Evolutionary conservation across 2,113 vertebrate species (phyloP).

Genomic region (Engystomops pustulosus): DNA sequence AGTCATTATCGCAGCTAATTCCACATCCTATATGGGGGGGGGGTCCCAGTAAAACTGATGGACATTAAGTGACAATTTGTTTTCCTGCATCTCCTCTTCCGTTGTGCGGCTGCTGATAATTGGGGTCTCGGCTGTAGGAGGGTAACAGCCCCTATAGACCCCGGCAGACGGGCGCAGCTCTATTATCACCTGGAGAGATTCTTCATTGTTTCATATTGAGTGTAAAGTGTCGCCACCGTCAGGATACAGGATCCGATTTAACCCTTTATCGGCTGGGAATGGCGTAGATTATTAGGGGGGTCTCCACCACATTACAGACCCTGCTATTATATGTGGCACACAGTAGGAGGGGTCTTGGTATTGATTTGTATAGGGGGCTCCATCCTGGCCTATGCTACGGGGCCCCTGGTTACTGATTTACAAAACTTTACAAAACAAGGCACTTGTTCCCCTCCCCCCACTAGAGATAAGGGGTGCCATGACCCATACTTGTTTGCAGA

Average conservation of each 20-base stretch:
- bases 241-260: too few species aligned
- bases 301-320: too few species aligned
- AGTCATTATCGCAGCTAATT: conserved; percentile 31
- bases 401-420: neutral
- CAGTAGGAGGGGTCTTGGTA: too few species aligned
- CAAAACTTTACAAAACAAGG: too few species aligned
- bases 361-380: too few species aligned
- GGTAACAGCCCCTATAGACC: neutral
- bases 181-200: neutral
- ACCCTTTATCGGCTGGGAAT: too few species aligned
- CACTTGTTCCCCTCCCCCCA: neutral
- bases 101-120: conserved; percentile 6
- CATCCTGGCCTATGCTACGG: too few species aligned
- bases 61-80: conserved; percentile 9
- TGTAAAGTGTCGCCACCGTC: too few species aligned
- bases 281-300: too few species aligned
- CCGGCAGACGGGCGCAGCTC: neutral
- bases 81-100: conserved; percentile 4
- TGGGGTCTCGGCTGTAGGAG: conserved; percentile 30
- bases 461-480: neutral
- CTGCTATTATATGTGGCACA: too few species aligned
- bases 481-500: neutral
- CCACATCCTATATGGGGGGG: conserved; percentile 25
- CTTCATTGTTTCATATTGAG: neutral
- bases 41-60: conserved; percentile 11